phyloP scores from a whole-genome alignment of 2,797 vertebrate species.

The Threskiornis aethiopicus region DNA sequence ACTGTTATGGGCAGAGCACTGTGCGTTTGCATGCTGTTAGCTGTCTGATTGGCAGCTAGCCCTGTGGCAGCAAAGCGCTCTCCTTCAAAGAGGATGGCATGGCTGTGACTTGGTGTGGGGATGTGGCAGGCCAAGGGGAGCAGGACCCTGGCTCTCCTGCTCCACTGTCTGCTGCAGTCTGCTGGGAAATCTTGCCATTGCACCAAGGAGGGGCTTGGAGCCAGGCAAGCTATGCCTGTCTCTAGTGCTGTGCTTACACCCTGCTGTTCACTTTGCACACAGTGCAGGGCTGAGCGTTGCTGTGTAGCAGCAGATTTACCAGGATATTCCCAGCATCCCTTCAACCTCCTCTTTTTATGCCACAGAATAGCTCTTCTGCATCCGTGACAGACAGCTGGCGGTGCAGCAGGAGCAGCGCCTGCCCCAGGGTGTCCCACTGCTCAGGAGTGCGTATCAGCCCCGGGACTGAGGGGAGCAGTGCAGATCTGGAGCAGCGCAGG shows the following conservation, averaged over 20 bases:
- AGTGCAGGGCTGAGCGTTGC: rapidly evolving
- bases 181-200: background rate
- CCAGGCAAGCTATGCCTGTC: background rate
- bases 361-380: background rate
- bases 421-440: background rate
- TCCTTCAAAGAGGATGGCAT: background rate
- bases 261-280: rapidly evolving
- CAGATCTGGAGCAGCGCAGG: background rate
- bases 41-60: background rate
- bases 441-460: background rate
- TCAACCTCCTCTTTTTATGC: background rate
- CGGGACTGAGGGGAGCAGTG: rapidly evolving
- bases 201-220: background rate
- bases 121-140: background rate
- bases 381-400: background rate
- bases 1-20: background rate
- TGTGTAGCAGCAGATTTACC: background rate
- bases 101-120: background rate
- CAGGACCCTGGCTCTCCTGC: no score
- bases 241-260: rapidly evolving
- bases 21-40: background rate
- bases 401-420: background rate
- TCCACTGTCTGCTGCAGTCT: background rate
- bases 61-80: background rate
- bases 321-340: background rate